Percentiles rank a stretch among this genome's conserved stretches.
Conservation (phyloP, 1,140 invertebrate genomes). For the Pseudomyrmex concolor region DNA sequence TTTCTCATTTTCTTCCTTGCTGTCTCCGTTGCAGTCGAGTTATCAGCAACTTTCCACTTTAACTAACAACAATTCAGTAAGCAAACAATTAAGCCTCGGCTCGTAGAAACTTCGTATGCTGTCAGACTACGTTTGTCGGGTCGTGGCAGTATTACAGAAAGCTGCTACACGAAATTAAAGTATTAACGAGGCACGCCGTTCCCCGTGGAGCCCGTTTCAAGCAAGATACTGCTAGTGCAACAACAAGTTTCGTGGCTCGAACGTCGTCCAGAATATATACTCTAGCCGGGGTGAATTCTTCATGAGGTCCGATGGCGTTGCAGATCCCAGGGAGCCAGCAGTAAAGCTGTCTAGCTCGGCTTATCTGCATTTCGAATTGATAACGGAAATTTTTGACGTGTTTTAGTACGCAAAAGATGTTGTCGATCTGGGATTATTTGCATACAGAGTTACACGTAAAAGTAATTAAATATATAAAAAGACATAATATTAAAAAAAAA, state of each 20-base stretch:
- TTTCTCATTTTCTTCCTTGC: conserved; percentile 37
- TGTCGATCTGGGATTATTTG: not conserved
- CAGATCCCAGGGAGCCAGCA: conserved; percentile 69
- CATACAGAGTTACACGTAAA: not conserved
- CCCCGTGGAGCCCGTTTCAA: conserved; percentile 46
- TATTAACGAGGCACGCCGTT: conserved; percentile 67
- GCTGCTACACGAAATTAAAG: conserved; percentile 68
- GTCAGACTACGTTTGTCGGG: conserved; percentile 54
- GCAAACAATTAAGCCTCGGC: conserved; percentile 82
- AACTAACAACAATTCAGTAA: conserved; percentile 81
- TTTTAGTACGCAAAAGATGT: not conserved
- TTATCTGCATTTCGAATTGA: conserved; percentile 80
- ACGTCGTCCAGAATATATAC: conserved; percentile 50
- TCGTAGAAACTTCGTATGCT: conserved; percentile 71
- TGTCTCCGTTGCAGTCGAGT: conserved; percentile 69
- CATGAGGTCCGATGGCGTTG: conserved; percentile 68
- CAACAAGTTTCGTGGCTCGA: conserved; percentile 63
- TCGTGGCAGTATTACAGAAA: conserved; percentile 48
- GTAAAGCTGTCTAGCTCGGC: conserved; percentile 70
- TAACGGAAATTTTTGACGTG: conserved; percentile 75
- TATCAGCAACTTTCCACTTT: conserved; percentile 83
- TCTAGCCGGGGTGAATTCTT: conserved; percentile 67
- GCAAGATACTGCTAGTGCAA: conserved; percentile 62
- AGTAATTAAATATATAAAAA: not conserved
- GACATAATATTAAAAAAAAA: not conserved